These are phyloP conservation scores for Microtus richardsoni DNA, from an alignment of 2,113 vertebrate species.

Conservation along the genomic window DNA sequence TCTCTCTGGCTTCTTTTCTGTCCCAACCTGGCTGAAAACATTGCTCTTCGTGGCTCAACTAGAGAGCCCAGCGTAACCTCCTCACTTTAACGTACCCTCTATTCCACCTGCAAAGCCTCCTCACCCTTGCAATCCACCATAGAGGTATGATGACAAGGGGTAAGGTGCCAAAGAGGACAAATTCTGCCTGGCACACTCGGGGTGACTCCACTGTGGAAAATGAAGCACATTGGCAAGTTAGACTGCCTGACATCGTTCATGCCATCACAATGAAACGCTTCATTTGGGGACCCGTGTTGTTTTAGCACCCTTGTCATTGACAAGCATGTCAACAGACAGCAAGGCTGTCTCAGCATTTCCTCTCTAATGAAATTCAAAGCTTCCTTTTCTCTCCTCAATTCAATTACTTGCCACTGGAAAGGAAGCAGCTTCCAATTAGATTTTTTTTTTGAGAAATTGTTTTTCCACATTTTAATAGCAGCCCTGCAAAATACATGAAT, in stretches of 20 bases:
- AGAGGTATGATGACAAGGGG: background rate
- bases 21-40: background rate
- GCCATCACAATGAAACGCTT: background rate
- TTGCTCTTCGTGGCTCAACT: background rate
- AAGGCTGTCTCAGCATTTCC: background rate
- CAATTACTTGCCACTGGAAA: background rate
- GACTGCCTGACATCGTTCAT: background rate
- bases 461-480: background rate
- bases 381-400: background rate
- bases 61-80: background rate
- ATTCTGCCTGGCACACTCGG: background rate
- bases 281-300: background rate
- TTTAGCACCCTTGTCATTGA: background rate
- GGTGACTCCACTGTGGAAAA: constrained; percentile 33
- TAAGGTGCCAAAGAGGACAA: background rate
- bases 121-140: background rate
- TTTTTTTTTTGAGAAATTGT: constrained; percentile 45
- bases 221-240: background rate
- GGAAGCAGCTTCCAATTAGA: background rate
- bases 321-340: background rate
- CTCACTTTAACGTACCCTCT: background rate
- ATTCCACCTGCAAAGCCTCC: background rate
- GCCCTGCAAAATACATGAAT: background rate
- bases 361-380: background rate
- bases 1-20: background rate